Conservation (phyloP, 2,797 vertebrate species). For the Chelon auratus region DNA sequence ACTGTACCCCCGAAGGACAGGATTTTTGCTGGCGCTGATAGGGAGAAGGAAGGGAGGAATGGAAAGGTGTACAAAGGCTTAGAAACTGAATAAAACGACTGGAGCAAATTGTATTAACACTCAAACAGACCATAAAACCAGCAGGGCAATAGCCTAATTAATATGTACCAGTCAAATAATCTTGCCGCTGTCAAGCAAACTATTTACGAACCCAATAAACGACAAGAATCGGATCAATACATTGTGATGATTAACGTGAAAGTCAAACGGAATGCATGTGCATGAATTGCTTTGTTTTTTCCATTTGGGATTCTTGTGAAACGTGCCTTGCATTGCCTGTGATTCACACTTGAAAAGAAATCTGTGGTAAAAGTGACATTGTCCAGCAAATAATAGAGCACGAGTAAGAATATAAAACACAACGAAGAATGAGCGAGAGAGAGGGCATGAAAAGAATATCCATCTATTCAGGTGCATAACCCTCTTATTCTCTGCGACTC, state of each 20-base stretch:
- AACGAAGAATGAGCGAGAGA: conserved; percentile 21
- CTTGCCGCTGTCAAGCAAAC: conserved; percentile 47
- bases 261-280: not conserved
- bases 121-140: not conserved
- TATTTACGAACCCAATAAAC: conserved; percentile 48
- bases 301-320: conserved; percentile 24
- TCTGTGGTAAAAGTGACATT: conserved; percentile 38
- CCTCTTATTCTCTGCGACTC: not conserved
- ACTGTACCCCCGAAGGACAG: conserved; percentile 96
- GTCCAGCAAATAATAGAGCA: conserved; percentile 34
- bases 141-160: conserved; percentile 33
- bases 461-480: conserved; percentile 44
- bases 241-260: conserved; percentile 36
- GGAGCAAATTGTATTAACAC: conserved; percentile 16
- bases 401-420: conserved; percentile 8
- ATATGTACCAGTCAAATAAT: conserved; percentile 39
- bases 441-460: conserved; percentile 43
- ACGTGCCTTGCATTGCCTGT: conserved; percentile 19
- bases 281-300: conserved; percentile 43
- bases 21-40: conserved; percentile 94
- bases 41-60: conserved; percentile 3
- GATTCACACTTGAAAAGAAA: conserved; percentile 42
- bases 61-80: not conserved
- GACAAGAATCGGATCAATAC: conserved; percentile 54
- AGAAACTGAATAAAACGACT: conserved; percentile 1